Percentiles rank a stretch among this genome's conserved stretches.
These are phyloP conservation scores for Apocheima hispidaria DNA, from an alignment of 2,888 invertebrate species.

Conservation along the genomic window DNA sequence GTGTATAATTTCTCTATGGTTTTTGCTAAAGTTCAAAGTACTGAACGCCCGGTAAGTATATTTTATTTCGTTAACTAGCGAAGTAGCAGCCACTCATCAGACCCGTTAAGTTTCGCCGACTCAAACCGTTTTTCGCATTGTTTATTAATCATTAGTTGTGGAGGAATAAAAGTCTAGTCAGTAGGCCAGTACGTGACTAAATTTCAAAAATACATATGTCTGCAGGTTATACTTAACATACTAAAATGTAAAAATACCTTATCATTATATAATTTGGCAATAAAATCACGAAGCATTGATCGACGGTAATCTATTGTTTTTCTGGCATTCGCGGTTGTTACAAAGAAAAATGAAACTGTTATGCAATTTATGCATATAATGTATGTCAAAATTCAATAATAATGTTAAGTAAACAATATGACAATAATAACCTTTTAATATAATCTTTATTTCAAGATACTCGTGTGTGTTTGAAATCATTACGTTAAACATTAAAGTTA, in stretches of 20 bases:
- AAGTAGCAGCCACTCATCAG: not conserved
- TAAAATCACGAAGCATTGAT: not conserved
- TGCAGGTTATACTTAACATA: not conserved
- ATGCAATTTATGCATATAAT: not conserved
- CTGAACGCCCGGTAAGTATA: not conserved
- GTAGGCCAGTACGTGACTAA: conserved; percentile 19
- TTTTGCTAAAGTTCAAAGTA: not conserved
- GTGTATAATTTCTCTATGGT: too few relatives aligned
- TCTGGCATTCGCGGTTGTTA: not conserved
- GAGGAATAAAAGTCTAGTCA: conserved; percentile 12
- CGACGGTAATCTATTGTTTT: not conserved
- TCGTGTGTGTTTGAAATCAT: not conserved
- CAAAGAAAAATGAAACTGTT: not conserved
- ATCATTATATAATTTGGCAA: conserved; percentile 7
- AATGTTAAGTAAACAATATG: too few relatives aligned
- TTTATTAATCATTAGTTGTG: conserved; percentile 13
- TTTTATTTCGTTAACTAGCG: not conserved
- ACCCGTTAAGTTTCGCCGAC: conserved; percentile 13
- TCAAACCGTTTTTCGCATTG: conserved; percentile 14
- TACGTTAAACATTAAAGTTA: too few relatives aligned
- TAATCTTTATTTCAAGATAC: too few relatives aligned
- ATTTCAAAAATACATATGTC: conserved; percentile 8
- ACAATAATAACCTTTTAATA: too few relatives aligned
- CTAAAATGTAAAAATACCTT: not conserved
- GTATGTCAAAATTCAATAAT: not conserved